Evolutionary conservation across 2,888 invertebrate species (phyloP).

Genomic region (Mimachlamys varia): DNA sequence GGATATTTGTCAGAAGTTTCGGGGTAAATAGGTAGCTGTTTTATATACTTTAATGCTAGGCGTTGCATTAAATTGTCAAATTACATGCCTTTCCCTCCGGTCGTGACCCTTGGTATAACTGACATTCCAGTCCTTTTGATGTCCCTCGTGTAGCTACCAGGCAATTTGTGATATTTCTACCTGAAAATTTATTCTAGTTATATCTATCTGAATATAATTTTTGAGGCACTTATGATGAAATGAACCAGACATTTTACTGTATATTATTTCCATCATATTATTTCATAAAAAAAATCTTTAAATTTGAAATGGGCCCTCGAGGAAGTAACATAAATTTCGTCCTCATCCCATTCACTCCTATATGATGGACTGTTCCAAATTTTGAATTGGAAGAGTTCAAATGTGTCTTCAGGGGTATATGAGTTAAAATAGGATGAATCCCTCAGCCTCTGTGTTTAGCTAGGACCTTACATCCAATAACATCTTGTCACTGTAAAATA

Average conservation of each 20-base stretch:
- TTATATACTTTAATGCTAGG: not conserved
- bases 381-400: no score
- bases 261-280: not conserved
- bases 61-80: conserved; percentile 12
- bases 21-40: not conserved
- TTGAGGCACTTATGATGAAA: conserved; percentile 1
- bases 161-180: conserved; percentile 16
- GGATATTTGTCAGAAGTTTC: not conserved
- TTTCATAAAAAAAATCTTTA: not conserved
- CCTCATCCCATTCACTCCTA: no score
- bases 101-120: not conserved
- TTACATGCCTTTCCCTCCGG: not conserved
- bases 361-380: no score
- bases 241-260: not conserved
- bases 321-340: no score
- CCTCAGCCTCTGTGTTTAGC: no score
- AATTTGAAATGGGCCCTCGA: not conserved
- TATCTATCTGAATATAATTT: not conserved
- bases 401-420: no score
- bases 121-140: not conserved
- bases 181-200: conserved; percentile 20
- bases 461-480: no score
- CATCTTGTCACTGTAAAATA: no score
- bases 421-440: no score
- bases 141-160: not conserved